phyloP scores from a whole-genome alignment of 2,797 vertebrate genomes.

The Nothura maculosa region DNA sequence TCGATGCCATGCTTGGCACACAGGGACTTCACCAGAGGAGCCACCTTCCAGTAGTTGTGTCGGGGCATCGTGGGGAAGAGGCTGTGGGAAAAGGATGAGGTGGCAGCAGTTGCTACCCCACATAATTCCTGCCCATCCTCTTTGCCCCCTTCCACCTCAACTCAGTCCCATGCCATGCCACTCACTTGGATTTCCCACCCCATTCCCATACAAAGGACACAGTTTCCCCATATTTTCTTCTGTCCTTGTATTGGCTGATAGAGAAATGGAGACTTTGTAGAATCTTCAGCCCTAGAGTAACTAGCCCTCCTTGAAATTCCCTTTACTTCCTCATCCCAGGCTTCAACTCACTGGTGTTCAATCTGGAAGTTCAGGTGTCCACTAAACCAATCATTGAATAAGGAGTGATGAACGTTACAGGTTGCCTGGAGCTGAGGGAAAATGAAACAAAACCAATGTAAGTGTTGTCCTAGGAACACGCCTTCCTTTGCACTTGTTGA shows the following conservation, averaged over 20 bases:
- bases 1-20: constrained; percentile 79
- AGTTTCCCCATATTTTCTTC: neutral
- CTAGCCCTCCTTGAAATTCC: neutral
- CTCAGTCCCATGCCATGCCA: neutral
- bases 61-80: constrained; percentile 84
- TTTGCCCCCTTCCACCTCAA: no score
- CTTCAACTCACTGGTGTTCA: constrained; percentile 85
- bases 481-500: neutral
- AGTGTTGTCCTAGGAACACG: neutral
- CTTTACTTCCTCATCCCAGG: neutral
- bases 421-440: constrained; percentile 83
- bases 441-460: neutral
- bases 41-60: constrained; percentile 83
- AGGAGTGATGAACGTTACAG: constrained; percentile 84
- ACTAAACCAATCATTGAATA: constrained; percentile 89
- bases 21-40: constrained; percentile 81
- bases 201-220: neutral
- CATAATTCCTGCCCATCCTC: neutral
- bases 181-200: neutral
- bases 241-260: neutral
- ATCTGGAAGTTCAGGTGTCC: constrained; percentile 90
- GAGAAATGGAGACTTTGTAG: neutral
- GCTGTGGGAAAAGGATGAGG: constrained; percentile 44
- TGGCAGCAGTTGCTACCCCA: fast-evolving
- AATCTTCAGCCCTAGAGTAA: neutral